Evolutionary conservation across 2,888 invertebrate species (phyloP).

Genomic region (Bombylius discolor): DNA sequence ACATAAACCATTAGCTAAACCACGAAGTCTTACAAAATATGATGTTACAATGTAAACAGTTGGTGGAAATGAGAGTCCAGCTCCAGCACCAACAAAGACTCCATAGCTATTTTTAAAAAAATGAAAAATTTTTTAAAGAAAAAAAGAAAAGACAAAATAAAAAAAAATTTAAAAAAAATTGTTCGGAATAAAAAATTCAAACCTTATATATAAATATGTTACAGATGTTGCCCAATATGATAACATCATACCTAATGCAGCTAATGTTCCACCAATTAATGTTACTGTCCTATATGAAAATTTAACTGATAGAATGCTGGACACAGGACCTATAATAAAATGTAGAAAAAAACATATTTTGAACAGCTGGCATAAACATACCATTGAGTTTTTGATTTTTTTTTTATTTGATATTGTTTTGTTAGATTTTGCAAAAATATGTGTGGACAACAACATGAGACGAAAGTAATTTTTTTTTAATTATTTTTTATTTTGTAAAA

Average conservation of each 20-base stretch:
- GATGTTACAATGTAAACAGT: constrained; percentile 83
- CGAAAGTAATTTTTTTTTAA: no score
- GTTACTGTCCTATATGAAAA: constrained; percentile 77
- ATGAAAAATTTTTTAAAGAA: constrained; percentile 7
- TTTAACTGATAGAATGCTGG: constrained; percentile 69
- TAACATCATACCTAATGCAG: constrained; percentile 71
- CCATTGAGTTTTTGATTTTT: background rate
- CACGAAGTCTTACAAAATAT: constrained; percentile 65
- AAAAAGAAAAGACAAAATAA: constrained; percentile 1
- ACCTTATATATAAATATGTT: constrained; percentile 66
- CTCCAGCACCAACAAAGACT: constrained; percentile 67
- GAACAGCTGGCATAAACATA: constrained; percentile 7
- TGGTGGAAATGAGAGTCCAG: constrained; percentile 75
- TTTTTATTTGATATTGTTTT: background rate
- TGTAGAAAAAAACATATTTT: constrained; percentile 1
- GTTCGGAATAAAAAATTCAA: constrained; percentile 25
- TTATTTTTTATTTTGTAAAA: no score
- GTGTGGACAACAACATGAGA: constrained; percentile 1
- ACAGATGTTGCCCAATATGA: constrained; percentile 73
- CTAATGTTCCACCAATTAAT: constrained; percentile 65
- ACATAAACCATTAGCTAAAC: constrained; percentile 75
- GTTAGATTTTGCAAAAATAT: background rate
- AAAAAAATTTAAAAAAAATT: background rate
- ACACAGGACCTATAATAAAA: constrained; percentile 56
- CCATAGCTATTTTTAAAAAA: constrained; percentile 50